Conservation (phyloP, 2,797 vertebrate species). For the Diglossa cyanea region DNA sequence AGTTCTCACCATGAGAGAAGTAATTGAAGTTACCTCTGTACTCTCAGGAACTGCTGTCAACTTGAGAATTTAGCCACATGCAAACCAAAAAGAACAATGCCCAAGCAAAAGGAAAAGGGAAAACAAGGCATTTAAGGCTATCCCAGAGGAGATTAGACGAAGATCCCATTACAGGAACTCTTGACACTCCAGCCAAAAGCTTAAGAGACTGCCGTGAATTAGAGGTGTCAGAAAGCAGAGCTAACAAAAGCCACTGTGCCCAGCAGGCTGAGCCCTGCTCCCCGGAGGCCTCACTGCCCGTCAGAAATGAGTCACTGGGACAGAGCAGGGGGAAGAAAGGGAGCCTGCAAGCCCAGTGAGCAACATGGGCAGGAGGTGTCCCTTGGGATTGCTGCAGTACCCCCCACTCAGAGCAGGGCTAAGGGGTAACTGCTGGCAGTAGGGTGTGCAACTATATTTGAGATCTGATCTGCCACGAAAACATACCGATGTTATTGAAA, state of each 20-base stretch:
- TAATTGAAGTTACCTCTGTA: neutral
- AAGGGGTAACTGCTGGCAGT: neutral
- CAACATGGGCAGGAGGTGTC: rapidly evolving
- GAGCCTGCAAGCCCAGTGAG: neutral
- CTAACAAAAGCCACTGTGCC: neutral
- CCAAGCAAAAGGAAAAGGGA: neutral
- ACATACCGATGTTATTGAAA: neutral
- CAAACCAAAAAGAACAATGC: constrained; percentile 4
- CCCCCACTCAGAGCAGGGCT: neutral
- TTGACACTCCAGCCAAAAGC: neutral
- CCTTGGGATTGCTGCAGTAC: neutral
- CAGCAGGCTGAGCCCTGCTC: neutral
- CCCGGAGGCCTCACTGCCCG: neutral
- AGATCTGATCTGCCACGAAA: neutral
- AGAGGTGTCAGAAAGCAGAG: neutral
- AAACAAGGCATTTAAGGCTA: constrained; percentile 18
- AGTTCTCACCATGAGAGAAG: neutral
- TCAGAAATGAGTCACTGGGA: neutral
- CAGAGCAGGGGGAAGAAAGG: neutral
- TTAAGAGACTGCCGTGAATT: neutral
- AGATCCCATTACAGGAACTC: constrained; percentile 8
- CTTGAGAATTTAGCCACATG: neutral
- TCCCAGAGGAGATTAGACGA: constrained; percentile 41
- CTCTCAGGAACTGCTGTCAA: neutral
- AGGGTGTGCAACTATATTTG: neutral